Conservation (phyloP, 2,888 invertebrate species). For the Neelides folsomi region DNA sequence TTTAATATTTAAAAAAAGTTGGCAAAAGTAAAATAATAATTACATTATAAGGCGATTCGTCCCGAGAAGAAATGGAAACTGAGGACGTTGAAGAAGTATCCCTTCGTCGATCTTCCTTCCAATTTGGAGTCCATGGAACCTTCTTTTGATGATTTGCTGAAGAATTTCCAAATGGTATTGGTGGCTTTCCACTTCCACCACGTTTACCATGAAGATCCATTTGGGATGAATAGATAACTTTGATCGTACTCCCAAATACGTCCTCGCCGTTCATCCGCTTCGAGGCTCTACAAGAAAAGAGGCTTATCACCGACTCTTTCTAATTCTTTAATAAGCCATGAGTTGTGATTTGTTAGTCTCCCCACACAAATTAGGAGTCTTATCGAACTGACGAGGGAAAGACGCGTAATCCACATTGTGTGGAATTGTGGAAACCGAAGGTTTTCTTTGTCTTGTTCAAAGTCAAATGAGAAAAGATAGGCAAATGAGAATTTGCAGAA, state of each 20-base stretch:
- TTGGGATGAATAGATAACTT: conserved; percentile 40
- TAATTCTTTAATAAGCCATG: no score
- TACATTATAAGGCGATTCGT: no score
- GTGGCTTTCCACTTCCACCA: neutral
- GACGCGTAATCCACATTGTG: neutral
- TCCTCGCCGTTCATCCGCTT: conserved; percentile 74
- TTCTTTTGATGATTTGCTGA: neutral
- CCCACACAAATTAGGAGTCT: no score
- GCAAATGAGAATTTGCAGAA: neutral
- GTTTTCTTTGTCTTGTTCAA: neutral
- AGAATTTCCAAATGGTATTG: neutral
- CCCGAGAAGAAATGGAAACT: neutral
- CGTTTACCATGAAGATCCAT: neutral
- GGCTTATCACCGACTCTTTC: no score
- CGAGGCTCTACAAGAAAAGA: conserved; percentile 49
- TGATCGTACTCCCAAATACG: conserved; percentile 63
- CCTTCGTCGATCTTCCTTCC: neutral
- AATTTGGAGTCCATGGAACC: neutral
- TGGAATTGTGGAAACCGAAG: neutral
- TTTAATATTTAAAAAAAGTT: no score
- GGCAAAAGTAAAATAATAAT: no score
- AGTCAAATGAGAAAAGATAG: no score
- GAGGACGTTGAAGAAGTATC: neutral
- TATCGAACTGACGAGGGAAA: no score
- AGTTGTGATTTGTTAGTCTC: neutral